Evolutionary conservation across 2,888 invertebrate species (phyloP).

Genomic region (Gortyna flavago): DNA sequence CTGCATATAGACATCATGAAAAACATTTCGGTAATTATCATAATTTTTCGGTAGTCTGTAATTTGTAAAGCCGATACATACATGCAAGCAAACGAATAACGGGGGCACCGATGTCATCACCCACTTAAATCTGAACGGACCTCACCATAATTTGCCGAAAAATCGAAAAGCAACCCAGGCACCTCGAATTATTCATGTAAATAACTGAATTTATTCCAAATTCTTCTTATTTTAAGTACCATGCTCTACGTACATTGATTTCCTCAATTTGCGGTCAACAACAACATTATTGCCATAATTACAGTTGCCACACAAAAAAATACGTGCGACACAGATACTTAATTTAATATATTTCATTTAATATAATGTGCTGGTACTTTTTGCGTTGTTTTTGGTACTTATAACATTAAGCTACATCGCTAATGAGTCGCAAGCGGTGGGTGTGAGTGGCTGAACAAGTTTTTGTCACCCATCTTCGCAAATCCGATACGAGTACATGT

Average conservation of each 20-base stretch:
- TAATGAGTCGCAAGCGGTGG: conserved; percentile 61
- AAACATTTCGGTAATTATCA: conserved; percentile 32
- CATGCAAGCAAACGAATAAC: conserved; percentile 16
- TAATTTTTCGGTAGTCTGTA: conserved; percentile 25
- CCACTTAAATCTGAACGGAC: conserved; percentile 43
- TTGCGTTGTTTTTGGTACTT: conserved; percentile 46
- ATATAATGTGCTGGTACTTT: conserved; percentile 37
- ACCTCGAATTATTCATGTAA: conserved; percentile 54
- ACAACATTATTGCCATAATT: conserved; percentile 52
- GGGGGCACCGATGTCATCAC: conserved; percentile 42
- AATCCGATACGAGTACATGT: conserved; percentile 70
- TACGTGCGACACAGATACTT: conserved; percentile 21
- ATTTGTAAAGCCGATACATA: conserved; percentile 21
- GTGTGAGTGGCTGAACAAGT: conserved; percentile 63
- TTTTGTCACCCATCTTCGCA: conserved; percentile 57
- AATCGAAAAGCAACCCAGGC: conserved; percentile 34
- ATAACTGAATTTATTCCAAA: conserved; percentile 59
- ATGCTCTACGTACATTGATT: conserved; percentile 53
- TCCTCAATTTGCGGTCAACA: conserved; percentile 58
- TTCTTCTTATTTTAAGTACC: conserved; percentile 54
- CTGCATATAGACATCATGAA: conserved; percentile 29
- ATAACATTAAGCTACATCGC: conserved; percentile 49
- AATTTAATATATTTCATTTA: conserved; percentile 57
- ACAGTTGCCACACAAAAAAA: conserved; percentile 34
- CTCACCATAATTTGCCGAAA: conserved; percentile 38